phyloP scores from a whole-genome alignment of 2,888 invertebrate species.

The Pomacea canaliculata region DNA sequence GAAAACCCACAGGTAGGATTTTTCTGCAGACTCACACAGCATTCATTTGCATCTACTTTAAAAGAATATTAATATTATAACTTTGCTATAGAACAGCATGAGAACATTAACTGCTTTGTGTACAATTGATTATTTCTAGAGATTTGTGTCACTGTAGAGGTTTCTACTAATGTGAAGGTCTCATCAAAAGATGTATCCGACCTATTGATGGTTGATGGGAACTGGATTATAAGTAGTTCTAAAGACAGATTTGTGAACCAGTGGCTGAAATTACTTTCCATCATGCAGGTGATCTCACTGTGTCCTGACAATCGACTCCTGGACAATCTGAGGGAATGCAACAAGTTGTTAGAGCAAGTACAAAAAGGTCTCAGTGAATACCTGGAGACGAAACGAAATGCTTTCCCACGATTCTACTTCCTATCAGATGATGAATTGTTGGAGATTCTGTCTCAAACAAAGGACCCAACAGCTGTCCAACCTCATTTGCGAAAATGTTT shows the following conservation, averaged over 20 bases:
- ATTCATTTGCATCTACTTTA: not conserved
- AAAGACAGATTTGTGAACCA: too few relatives aligned
- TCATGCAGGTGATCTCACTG: constrained; percentile 66
- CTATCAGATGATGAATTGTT: constrained; percentile 71
- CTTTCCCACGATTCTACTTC: constrained; percentile 74
- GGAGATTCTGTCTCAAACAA: constrained; percentile 71
- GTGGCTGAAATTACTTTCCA: too few relatives aligned
- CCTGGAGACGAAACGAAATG: constrained; percentile 69
- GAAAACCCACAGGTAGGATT: constrained; percentile 78
- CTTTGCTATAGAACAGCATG: too few relatives aligned
- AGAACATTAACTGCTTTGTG: too few relatives aligned
- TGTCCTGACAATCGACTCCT: constrained; percentile 73
- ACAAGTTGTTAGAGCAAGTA: constrained; percentile 73
- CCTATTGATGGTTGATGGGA: too few relatives aligned
- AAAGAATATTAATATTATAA: too few relatives aligned
- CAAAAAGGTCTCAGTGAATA: constrained; percentile 71
- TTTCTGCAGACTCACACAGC: not conserved
- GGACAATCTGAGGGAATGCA: constrained; percentile 80
- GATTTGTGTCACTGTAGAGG: too few relatives aligned
- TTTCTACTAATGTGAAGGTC: too few relatives aligned
- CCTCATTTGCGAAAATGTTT: constrained; percentile 85
- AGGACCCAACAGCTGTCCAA: constrained; percentile 71
- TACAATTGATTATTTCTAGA: too few relatives aligned
- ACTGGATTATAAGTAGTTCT: too few relatives aligned
- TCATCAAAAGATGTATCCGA: too few relatives aligned